Evolutionary conservation across 2,113 vertebrate species (phyloP).

Genomic region (Tragelaphus imberbis): DNA sequence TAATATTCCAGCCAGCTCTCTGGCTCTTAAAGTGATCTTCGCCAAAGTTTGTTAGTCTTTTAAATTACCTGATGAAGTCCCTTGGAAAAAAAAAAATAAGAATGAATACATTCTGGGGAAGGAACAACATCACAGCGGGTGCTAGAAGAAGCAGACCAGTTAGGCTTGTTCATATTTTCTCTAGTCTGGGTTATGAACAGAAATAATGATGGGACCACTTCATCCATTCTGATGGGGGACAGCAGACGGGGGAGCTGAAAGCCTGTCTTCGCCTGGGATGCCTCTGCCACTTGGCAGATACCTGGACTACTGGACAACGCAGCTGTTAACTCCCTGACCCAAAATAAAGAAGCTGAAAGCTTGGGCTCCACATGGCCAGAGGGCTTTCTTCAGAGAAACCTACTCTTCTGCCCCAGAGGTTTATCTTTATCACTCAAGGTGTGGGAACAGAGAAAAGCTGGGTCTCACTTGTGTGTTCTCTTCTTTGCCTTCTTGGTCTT

Average conservation of each 20-base stretch:
- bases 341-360: background rate
- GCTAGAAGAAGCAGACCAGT: background rate
- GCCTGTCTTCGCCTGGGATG: background rate
- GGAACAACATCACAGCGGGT: background rate
- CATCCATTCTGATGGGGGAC: background rate
- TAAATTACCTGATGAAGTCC: conserved; percentile 54
- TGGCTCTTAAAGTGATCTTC: conserved; percentile 64
- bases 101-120: background rate
- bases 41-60: conserved; percentile 70
- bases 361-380: background rate
- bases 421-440: background rate
- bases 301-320: background rate
- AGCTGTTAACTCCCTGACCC: background rate
- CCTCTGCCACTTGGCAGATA: background rate
- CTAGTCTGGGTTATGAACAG: background rate
- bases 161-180: background rate
- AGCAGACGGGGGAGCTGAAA: background rate
- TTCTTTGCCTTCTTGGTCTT: background rate
- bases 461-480: background rate
- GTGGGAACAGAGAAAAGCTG: background rate
- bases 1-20: conserved; percentile 59
- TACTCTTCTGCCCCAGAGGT: background rate
- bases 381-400: background rate
- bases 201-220: background rate
- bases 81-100: background rate